These are phyloP conservation scores for Astreopora myriophthalma DNA, from an alignment of 64 coral and sea anemone genomes.

Conservation along the genomic window DNA sequence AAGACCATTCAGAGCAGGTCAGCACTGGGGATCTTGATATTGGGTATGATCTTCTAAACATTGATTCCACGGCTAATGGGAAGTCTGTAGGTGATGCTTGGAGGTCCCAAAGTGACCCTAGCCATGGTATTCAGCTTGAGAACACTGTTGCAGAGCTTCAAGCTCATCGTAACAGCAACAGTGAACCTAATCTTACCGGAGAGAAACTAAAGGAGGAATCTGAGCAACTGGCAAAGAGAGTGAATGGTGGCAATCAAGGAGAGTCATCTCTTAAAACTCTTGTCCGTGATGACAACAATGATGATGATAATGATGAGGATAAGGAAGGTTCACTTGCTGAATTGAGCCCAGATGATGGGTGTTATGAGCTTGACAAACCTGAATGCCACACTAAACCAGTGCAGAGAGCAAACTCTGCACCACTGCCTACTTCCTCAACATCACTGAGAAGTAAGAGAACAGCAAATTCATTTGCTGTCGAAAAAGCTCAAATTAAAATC, in stretches of 20 bases:
- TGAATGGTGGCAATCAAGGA: conserved; percentile 52
- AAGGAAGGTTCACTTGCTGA: conserved; percentile 84
- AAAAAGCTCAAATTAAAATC: conserved; percentile 88
- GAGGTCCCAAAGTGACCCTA: conserved; percentile 90
- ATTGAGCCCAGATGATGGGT: conserved; percentile 75
- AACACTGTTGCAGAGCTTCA: conserved; percentile 84
- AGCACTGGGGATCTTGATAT: conserved; percentile 71
- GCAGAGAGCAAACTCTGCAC: conserved; percentile 67
- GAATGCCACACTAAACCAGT: conserved; percentile 40
- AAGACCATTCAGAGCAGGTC: conserved; percentile 61
- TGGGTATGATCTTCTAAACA: conserved; percentile 15
- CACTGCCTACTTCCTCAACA: conserved; percentile 65
- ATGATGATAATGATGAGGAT: conserved; percentile 34
- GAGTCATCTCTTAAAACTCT: background rate
- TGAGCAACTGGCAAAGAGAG: conserved; percentile 65
- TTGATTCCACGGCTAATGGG: background rate
- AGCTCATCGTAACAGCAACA: conserved; percentile 83
- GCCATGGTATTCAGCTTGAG: conserved; percentile 52
- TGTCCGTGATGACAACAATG: background rate
- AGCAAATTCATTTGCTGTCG: conserved; percentile 62
- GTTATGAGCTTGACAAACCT: conserved; percentile 68
- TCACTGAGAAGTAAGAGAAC: conserved; percentile 64
- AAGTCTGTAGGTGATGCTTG: conserved; percentile 72
- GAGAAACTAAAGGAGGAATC: conserved; percentile 87
- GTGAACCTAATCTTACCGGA: conserved; percentile 75